A percentile compares a stretch with the other conserved stretches of the same genome.
These are phyloP conservation scores for Acrocyrtus sp. DNA, from an alignment of 2,888 invertebrate species.

Conservation along the genomic window DNA sequence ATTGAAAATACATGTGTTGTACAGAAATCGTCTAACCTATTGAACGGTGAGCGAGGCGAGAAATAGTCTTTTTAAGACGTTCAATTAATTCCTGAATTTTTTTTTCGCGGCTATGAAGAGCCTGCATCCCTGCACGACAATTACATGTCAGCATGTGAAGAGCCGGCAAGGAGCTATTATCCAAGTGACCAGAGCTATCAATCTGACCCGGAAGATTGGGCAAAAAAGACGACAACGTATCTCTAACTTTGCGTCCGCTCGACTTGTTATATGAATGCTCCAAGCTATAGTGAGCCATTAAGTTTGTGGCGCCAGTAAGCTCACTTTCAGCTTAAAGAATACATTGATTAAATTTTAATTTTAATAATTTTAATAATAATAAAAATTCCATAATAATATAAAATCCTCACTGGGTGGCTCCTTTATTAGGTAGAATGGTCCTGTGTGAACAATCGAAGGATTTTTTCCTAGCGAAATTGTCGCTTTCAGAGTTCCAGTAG, in stretches of 20 bases:
- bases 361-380: not conserved
- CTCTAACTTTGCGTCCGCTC: slow-evolving; percentile 94
- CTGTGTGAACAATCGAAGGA: slow-evolving; percentile 96
- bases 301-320: slow-evolving; percentile 94
- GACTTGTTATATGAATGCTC: slow-evolving; percentile 98
- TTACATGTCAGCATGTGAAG: slow-evolving; percentile 40
- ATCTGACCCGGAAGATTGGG: slow-evolving; percentile 95
- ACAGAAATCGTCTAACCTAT: no score
- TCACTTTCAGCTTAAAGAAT: slow-evolving; percentile 94
- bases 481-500: slow-evolving; percentile 96
- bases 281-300: slow-evolving; percentile 95
- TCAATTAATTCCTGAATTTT: no score
- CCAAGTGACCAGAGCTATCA: slow-evolving; percentile 84
- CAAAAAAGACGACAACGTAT: slow-evolving; percentile 93
- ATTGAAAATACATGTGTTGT: no score
- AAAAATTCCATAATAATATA: not conserved
- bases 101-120: no score
- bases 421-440: slow-evolving; percentile 98
- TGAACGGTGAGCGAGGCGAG: no score
- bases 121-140: no score
- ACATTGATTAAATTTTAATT: no score
- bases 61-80: no score
- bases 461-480: slow-evolving; percentile 97
- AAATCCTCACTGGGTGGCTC: slow-evolving; percentile 83
- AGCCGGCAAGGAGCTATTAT: slow-evolving; percentile 72